phyloP scores from a whole-genome alignment of 2,113 vertebrate species.

The Drymodes brunneopygia region DNA sequence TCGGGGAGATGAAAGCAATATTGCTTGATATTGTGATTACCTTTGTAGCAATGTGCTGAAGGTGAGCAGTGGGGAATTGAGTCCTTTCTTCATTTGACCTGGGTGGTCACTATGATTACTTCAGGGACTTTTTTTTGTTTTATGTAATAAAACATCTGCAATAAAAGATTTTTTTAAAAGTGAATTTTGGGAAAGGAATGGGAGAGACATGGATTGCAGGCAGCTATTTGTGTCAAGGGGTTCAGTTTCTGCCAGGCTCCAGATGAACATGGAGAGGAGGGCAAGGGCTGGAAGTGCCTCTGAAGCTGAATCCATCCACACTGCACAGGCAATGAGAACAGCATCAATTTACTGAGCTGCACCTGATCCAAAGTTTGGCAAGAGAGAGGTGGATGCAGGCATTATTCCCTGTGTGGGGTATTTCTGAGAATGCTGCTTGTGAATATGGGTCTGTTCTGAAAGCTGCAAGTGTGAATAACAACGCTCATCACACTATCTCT shows the following conservation, averaged over 20 bases:
- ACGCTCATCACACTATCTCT: not conserved
- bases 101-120: not conserved
- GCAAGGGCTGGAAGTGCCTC: not conserved
- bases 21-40: not conserved
- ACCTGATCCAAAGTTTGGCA: not conserved
- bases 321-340: not conserved
- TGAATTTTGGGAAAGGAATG: not conserved
- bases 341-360: not conserved
- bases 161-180: not conserved
- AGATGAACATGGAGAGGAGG: not conserved
- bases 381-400: rapidly evolving
- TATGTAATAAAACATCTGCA: slow-evolving; percentile 15
- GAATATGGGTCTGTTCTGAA: not conserved
- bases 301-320: not conserved
- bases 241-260: slow-evolving; percentile 28
- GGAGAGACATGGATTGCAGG: not conserved
- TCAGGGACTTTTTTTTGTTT: not conserved
- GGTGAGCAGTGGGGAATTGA: not conserved
- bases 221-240: slow-evolving; percentile 20
- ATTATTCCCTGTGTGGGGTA: not conserved
- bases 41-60: not conserved
- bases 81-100: not conserved
- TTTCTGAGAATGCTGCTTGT: not conserved
- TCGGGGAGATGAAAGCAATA: not conserved
- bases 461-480: not conserved